A percentile compares a stretch with the other conserved stretches of the same genome.
Evolutionary conservation across 2,797 vertebrate genomes (phyloP).

Genomic region (Sebastes aleutianus): DNA sequence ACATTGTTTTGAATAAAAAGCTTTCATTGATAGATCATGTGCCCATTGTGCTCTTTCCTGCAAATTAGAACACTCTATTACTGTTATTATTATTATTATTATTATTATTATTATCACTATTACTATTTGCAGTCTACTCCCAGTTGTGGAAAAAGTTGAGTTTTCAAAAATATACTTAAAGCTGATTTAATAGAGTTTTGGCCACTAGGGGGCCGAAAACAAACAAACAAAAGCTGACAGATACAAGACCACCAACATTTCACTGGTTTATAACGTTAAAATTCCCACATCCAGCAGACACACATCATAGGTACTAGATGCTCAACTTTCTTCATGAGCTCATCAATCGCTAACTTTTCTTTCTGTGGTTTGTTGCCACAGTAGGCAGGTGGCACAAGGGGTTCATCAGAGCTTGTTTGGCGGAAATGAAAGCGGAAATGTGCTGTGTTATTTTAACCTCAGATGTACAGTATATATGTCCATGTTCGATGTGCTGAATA

Average conservation of each 20-base stretch:
- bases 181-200: not conserved
- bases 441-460: not conserved
- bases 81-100: not conserved
- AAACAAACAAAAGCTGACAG: not conserved
- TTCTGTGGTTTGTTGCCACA: not conserved
- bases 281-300: not conserved
- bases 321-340: not conserved
- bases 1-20: conserved; percentile 70
- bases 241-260: not conserved
- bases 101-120: not conserved
- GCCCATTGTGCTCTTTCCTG: conserved; percentile 3
- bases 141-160: not conserved
- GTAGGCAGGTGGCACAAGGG: too few relatives aligned
- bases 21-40: conserved; percentile 16
- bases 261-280: not conserved
- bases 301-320: not conserved
- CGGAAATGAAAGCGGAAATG: not conserved
- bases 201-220: not conserved
- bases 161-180: not conserved
- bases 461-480: not conserved
- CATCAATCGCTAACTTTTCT: not conserved
- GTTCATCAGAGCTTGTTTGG: not conserved
- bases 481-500: not conserved
- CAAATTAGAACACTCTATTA: not conserved
- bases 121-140: not conserved